Conservation (phyloP, 2,113 vertebrate species). For the Manacus vitellinus region DNA sequence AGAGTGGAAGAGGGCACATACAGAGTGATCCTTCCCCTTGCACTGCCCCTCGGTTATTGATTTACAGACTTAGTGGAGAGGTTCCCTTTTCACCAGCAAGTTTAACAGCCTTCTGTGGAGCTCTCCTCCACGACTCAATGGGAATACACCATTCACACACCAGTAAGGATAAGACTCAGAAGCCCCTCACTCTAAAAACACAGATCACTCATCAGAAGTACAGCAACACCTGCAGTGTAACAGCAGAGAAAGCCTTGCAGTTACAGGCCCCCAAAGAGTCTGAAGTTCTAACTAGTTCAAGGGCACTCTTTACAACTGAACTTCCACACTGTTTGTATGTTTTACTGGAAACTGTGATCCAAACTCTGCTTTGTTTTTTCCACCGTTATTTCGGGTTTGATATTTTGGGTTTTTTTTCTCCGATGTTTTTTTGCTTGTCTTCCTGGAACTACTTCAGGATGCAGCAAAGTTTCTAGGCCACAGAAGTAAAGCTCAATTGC, state of each 20-base stretch:
- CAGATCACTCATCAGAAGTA: background rate
- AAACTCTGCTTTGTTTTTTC: background rate
- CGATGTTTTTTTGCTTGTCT: background rate
- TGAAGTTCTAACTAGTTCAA: background rate
- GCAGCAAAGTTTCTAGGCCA: background rate
- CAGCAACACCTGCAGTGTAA: background rate
- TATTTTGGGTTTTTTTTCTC: background rate
- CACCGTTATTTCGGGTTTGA: background rate
- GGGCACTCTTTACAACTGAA: background rate
- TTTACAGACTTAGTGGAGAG: background rate
- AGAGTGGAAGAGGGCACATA: background rate
- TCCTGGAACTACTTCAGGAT: background rate
- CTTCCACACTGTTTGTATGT: background rate
- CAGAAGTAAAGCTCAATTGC: background rate
- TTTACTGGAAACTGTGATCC: background rate
- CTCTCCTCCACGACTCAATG: background rate
- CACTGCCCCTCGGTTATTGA: background rate
- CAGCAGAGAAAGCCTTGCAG: background rate
- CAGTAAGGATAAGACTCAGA: background rate
- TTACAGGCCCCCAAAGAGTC: background rate
- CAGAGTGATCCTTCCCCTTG: background rate
- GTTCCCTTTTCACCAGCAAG: background rate
- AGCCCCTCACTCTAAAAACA: background rate
- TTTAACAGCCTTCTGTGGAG: background rate
- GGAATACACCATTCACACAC: background rate